Base-by-base conservation (phyloP, 1,140 invertebrate species). In the Medauroidea extradentata region DNA sequence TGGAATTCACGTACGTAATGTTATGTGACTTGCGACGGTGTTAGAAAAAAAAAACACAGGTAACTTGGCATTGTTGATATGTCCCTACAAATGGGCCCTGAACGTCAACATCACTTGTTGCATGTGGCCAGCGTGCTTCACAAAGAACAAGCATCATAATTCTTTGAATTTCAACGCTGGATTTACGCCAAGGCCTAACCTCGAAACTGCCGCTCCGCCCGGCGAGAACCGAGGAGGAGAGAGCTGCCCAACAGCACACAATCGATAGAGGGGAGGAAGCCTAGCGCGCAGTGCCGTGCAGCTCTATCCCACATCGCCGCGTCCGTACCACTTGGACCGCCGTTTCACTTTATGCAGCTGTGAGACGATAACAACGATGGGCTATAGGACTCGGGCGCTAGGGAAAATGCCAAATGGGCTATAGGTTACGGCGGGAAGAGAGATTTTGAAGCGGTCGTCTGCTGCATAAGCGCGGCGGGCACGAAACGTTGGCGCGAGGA, bases 391-490 rank as follows among this genome's bases (percentile, higher is more conserved):
- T 59, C 71, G 69, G 73, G 74, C 76, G 76, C 75, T 75, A 75
- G 76, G 76, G 75, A 74, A 77, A 78, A 78, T 78, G 76, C 76
- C 76, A 78, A 75, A 78, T 77, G 76, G 76, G 75, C 76, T 78
- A 75, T 70, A 68, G 66, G 65, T 25, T 34, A 53, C 41, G 50
- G 58, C 50, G 58, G 42, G 51, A 53, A 52, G 56, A 59, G 50
- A 60, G 57, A 59, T 57, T 57, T 57, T 57, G 53, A 55, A 55
- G 53, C 53, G 53, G 53, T 55, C 53, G 53, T 55, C 53, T 55
- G 53, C 53, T 55, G 53, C 23, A 41, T 25, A 24, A 41, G 53
- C 53, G 53, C 53, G 53, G 29, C 29, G 29, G 5, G 29, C 29
- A 34, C 29, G 29, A 34, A 34, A 34, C 29, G 29, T 34, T 4